Conservation (phyloP, 2,888 invertebrate species). For the Papilio gigon region DNA sequence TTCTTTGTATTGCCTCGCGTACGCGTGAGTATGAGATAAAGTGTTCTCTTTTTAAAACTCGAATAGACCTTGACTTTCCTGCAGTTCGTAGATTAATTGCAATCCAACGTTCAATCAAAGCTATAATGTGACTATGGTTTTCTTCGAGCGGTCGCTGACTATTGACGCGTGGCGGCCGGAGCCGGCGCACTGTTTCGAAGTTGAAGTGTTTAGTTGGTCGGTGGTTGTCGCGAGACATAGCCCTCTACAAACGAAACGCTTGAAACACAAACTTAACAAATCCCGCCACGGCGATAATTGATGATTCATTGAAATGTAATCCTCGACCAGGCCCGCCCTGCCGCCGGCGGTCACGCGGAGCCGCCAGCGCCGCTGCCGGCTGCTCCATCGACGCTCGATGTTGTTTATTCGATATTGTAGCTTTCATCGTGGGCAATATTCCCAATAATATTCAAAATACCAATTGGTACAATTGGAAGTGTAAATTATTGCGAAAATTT, state of each 20-base stretch:
- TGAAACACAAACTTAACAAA: neutral
- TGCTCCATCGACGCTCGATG: neutral
- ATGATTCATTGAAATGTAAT: constrained; percentile 5
- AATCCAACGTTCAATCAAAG: neutral
- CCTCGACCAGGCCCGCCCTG: too few relatives aligned
- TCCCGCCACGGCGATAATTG: constrained; percentile 6
- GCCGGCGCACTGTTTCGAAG: neutral
- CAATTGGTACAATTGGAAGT: too few relatives aligned
- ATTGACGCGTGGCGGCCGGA: neutral
- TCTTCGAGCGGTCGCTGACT: neutral
- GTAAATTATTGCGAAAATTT: neutral
- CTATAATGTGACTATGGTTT: neutral
- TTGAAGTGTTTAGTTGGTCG: neutral
- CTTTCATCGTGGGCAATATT: neutral
- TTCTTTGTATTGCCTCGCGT: neutral
- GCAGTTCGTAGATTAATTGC: neutral
- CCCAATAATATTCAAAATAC: too few relatives aligned
- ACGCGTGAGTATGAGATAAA: neutral
- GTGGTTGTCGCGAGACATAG: neutral
- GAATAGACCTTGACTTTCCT: neutral
- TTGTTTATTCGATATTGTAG: neutral
- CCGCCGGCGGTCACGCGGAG: too few relatives aligned
- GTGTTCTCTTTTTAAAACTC: neutral
- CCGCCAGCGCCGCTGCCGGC: too few relatives aligned
- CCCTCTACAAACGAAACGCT: neutral